Evolutionary conservation across 2,888 invertebrate species (phyloP).

Genomic region (Myathropa florea): DNA sequence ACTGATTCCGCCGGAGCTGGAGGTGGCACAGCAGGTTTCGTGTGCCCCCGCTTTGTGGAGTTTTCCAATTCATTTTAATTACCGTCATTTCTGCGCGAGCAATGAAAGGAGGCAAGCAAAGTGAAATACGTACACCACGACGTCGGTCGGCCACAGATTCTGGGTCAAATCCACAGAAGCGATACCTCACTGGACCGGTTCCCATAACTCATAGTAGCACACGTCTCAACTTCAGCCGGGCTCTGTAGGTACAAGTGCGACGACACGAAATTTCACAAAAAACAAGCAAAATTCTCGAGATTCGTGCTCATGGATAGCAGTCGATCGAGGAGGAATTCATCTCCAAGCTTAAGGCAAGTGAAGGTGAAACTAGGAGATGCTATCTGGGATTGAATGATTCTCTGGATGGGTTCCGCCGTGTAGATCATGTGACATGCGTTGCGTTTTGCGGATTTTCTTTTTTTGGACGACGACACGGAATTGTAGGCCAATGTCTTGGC

Average conservation of each 20-base stretch:
- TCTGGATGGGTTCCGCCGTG: background rate
- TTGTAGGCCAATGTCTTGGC: background rate
- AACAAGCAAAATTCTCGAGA: background rate
- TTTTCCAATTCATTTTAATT: slow-evolving; percentile 67
- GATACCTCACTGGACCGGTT: slow-evolving; percentile 61
- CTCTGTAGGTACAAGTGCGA: slow-evolving; percentile 17
- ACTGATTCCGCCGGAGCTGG: slow-evolving; percentile 36
- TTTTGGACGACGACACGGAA: background rate
- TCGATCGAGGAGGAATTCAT: slow-evolving; percentile 35
- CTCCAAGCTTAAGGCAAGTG: slow-evolving; percentile 27
- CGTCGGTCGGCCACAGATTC: slow-evolving; percentile 34
- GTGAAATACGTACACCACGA: slow-evolving; percentile 2
- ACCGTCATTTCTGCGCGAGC: slow-evolving; percentile 39
- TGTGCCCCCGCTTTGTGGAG: slow-evolving; percentile 24
- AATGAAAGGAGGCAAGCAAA: slow-evolving; percentile 14
- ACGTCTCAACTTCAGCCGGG: slow-evolving; percentile 13
- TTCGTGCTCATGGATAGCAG: slow-evolving; percentile 6
- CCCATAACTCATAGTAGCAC: slow-evolving; percentile 57
- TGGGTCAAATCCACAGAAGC: slow-evolving; percentile 64
- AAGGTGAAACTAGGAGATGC: slow-evolving; percentile 62
- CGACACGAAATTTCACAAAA: slow-evolving; percentile 47
- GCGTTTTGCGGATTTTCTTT: slow-evolving; percentile 22
- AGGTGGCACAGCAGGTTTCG: slow-evolving; percentile 33
- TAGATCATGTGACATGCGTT: slow-evolving; percentile 17
- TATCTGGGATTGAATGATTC: slow-evolving; percentile 28